A percentile compares a stretch with the other conserved stretches of the same genome.
Evolutionary conservation across 2,797 vertebrate species (phyloP).

Genomic region (Intellagama lesueurii): DNA sequence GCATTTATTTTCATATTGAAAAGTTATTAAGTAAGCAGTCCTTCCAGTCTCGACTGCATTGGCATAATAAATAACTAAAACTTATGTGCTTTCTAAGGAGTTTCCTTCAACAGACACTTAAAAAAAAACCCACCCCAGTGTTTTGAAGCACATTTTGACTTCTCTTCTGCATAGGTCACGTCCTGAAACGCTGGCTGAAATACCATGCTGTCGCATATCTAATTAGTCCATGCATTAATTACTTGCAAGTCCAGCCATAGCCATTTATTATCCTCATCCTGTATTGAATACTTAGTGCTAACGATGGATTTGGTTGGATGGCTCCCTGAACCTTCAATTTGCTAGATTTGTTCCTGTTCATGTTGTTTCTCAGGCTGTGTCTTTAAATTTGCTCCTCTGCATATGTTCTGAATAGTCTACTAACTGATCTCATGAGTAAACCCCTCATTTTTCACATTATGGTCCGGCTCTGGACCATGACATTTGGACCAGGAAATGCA

Average conservation of each 20-base stretch:
- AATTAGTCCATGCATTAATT: neutral
- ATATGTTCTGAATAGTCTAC: neutral
- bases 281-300: rapidly evolving
- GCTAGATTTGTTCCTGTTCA: neutral
- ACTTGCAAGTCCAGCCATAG: neutral
- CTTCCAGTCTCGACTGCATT: neutral
- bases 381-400: rapidly evolving
- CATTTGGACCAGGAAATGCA: neutral
- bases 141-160: neutral
- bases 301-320: neutral
- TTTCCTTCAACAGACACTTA: neutral
- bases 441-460: neutral
- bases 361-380: rapidly evolving
- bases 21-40: slow-evolving; percentile 5
- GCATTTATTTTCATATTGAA: neutral
- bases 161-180: neutral
- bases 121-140: neutral
- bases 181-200: neutral
- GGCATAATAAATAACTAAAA: neutral
- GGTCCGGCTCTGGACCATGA: neutral
- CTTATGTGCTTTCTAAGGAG: neutral
- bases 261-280: neutral
- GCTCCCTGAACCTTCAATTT: slow-evolving; percentile 1
- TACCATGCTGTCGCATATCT: neutral
- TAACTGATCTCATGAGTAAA: neutral